A percentile compares a stretch with the other conserved stretches of the same genome.
phyloP scores from a whole-genome alignment of 2,797 vertebrate species.

The Malacoctenus gilli region DNA sequence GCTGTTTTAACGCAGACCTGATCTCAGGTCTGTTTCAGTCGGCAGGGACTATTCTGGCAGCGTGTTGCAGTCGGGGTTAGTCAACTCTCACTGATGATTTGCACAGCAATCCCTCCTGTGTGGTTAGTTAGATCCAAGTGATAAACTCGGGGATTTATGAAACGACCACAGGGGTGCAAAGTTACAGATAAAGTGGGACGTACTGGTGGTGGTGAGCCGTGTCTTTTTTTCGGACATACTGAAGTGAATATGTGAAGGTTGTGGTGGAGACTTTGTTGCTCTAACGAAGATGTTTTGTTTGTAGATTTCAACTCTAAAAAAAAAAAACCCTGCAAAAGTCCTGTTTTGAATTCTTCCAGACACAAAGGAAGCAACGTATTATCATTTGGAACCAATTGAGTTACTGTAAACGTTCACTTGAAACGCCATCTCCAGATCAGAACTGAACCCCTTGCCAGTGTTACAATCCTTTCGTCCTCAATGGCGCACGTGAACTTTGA shows the following conservation, averaged over 20 bases:
- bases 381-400: too few species aligned
- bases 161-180: neutral
- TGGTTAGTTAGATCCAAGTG: neutral
- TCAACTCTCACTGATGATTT: neutral
- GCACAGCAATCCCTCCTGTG: neutral
- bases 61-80: too few species aligned
- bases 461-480: constrained; percentile 11
- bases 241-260: neutral
- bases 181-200: neutral
- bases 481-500: constrained; percentile 18
- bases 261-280: neutral
- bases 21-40: constrained; percentile 16
- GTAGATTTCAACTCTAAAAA: neutral
- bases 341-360: too few species aligned
- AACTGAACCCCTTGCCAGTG: neutral
- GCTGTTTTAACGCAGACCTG: constrained; percentile 27
- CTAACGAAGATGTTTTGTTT: neutral
- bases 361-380: too few species aligned
- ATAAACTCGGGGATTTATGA: neutral
- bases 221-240: neutral
- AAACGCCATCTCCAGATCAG: neutral
- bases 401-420: too few species aligned
- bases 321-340: too few species aligned
- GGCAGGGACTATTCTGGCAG: too few species aligned
- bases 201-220: neutral